phyloP scores from a whole-genome alignment of 1,140 invertebrate genomes.

The Apis cerana region DNA sequence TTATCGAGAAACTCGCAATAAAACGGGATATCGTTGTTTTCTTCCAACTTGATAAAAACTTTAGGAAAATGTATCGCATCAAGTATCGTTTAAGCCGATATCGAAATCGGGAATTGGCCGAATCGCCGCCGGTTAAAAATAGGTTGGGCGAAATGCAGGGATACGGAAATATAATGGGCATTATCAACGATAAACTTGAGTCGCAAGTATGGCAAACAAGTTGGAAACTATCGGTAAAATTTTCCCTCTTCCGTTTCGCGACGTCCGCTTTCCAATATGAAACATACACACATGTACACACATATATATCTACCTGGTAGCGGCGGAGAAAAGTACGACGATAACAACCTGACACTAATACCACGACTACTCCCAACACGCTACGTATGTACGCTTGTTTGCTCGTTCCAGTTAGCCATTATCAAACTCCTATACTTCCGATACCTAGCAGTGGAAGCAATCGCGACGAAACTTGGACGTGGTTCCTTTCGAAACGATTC shows the following conservation, averaged over 20 bases:
- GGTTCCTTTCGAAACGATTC: slow-evolving; percentile 54
- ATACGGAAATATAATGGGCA: slow-evolving; percentile 29
- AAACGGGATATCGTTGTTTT: slow-evolving; percentile 1
- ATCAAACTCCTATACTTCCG: slow-evolving; percentile 62
- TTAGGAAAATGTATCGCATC: not conserved
- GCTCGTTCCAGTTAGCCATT: slow-evolving; percentile 62
- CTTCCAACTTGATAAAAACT: slow-evolving; percentile 13
- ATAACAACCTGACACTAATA: slow-evolving; percentile 55
- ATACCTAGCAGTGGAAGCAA: slow-evolving; percentile 48
- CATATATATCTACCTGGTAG: slow-evolving; percentile 10
- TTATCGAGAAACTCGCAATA: not conserved
- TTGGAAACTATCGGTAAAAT: slow-evolving; percentile 41
- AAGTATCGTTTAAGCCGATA: slow-evolving; percentile 17
- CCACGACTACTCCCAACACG: slow-evolving; percentile 29
- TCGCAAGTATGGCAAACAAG: slow-evolving; percentile 30
- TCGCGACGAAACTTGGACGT: slow-evolving; percentile 58
- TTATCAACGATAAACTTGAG: slow-evolving; percentile 41
- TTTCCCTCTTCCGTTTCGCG: slow-evolving; percentile 42
- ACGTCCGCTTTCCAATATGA: slow-evolving; percentile 39
- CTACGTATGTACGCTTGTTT: slow-evolving; percentile 42
- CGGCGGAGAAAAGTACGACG: slow-evolving; percentile 53
- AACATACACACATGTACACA: not conserved
- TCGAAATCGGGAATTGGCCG: slow-evolving; percentile 10
- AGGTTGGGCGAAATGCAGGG: slow-evolving; percentile 4
- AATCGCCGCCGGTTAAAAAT: not conserved